Base-by-base conservation (phyloP, 2,888 invertebrate species). In the Agonopterix alstromeriana region DNA sequence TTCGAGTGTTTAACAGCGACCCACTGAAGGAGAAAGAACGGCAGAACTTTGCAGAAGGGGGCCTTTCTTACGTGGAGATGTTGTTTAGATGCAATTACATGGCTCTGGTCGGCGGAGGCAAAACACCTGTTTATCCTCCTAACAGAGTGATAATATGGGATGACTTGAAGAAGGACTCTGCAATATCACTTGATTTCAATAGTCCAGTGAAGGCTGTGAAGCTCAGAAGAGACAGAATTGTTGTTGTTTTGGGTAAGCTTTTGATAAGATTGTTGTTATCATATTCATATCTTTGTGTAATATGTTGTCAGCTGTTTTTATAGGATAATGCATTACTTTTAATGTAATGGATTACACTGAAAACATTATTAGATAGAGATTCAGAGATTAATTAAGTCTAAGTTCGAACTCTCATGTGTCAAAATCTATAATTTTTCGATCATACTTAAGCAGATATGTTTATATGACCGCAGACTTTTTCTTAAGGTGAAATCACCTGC, bases 61-160 rank as follows among this genome's bases (percentile, higher is more conserved):
- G 98, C 7, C 91, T 99, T 46, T 94, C 95, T 48, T 96, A 96
- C 76, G 97, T 98, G 5, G 99, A 99, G 87, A 99, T 99, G 98
- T 89, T 99, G 46, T 99, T 98, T 81, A 92, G 98, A 58, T 99
- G 98, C 81, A 99, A 99, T 86, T 98, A 97, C 79, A 90, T 99
- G 80, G 99, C 98, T 11, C 86, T 99, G 51, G 98, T 99, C 48
- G 98, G 98, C 46, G 98, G 98, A 53, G 98, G 98, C 44, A 92
- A 93, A 58, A 94, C 94, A 48, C 98, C 98, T 2, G 92, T 97
- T 56, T 98, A 97, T 89, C 97, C 98, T 36, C 93, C 95, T 11
- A 98, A 98, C 71, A 95, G 95, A 92, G 98, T 99, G 11, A 95
- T 98, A 85, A 96, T 99, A 63, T 99, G 99, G 99, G 99, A 99